These are phyloP conservation scores for Trinectes maculatus DNA, from an alignment of 2,113 vertebrate species.

Conservation along the genomic window DNA sequence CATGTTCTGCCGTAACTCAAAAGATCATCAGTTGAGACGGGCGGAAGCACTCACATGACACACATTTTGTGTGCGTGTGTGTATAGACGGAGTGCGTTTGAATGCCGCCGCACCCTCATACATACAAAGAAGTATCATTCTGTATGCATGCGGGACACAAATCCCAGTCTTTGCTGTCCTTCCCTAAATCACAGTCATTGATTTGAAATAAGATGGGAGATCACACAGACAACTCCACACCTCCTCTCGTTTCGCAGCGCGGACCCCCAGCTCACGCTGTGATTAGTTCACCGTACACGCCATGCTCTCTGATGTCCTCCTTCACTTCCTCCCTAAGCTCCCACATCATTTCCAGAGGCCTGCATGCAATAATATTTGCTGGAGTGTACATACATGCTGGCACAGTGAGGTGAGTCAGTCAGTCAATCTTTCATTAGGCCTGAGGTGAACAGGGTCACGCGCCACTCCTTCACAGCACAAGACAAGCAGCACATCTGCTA, in stretches of 20 bases:
- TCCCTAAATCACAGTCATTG: conserved; percentile 9
- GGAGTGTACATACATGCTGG: conserved; percentile 68
- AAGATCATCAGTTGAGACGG: not conserved
- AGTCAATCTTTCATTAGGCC: conserved; percentile 88
- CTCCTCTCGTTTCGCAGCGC: conserved; percentile 21
- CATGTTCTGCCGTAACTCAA: not conserved
- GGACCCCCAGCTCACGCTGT: conserved; percentile 40
- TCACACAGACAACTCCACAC: conserved; percentile 15
- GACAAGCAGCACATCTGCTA: conserved; percentile 86
- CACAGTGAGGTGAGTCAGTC: conserved; percentile 63
- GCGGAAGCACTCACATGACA: not conserved
- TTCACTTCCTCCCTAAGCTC: conserved; percentile 32
- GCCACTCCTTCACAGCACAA: conserved; percentile 82
- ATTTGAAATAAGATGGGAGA: conserved; percentile 26
- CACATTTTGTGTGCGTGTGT: not conserved
- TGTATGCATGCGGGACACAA: not conserved
- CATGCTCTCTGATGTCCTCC: conserved; percentile 28
- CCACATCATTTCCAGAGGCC: conserved; percentile 62
- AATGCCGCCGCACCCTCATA: not conserved
- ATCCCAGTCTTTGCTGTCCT: not conserved
- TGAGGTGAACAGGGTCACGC: conserved; percentile 85
- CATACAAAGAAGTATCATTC: not conserved
- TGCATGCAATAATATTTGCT: conserved; percentile 71
- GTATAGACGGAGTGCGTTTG: not conserved
- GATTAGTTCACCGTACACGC: conserved; percentile 49